phyloP scores from a whole-genome alignment of 2,113 vertebrate species.

The Aramus guarauna region DNA sequence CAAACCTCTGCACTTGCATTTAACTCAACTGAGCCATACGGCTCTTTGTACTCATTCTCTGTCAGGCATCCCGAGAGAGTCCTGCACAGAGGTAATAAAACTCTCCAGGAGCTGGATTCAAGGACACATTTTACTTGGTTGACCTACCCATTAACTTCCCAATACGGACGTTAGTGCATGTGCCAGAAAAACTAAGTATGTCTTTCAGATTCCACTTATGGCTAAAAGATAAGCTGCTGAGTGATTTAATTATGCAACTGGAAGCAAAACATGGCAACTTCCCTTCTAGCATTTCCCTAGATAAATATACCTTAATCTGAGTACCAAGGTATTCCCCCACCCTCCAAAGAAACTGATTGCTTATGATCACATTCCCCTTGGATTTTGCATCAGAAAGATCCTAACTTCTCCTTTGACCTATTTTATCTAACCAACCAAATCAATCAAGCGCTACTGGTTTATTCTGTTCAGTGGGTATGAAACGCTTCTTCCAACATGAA shows the following conservation, averaged over 20 bases:
- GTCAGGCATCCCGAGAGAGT: neutral
- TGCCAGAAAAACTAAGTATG: neutral
- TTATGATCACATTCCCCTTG: neutral
- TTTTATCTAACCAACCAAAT: neutral
- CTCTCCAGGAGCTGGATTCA: neutral
- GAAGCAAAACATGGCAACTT: neutral
- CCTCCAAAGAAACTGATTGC: neutral
- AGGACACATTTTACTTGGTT: neutral
- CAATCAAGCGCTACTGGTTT: neutral
- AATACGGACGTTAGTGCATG: fast-evolving
- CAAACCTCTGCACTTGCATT: neutral
- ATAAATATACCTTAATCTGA: neutral
- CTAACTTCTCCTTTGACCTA: neutral
- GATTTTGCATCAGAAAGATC: neutral
- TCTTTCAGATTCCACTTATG: neutral
- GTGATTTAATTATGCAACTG: neutral
- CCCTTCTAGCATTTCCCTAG: neutral
- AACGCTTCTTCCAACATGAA: neutral
- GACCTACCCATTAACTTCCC: neutral
- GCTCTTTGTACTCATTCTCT: neutral
- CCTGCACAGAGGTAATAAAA: neutral
- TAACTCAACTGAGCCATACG: neutral
- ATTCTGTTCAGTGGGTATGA: neutral
- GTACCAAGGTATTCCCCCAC: neutral
- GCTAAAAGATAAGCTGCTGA: neutral